Base-by-base conservation (phyloP, 2,113 vertebrate genomes). In the Anhinga anhinga region DNA sequence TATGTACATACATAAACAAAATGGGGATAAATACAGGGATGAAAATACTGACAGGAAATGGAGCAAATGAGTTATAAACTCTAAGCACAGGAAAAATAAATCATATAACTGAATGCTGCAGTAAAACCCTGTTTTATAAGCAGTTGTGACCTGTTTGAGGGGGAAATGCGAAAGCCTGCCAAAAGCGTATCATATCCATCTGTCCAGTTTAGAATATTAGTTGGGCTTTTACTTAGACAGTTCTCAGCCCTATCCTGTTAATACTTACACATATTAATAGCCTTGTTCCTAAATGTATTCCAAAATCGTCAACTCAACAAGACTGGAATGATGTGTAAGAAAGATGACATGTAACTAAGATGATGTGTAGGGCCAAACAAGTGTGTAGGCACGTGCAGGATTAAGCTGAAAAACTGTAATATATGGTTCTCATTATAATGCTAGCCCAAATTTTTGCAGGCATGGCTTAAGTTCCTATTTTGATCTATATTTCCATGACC, bases 81-180 rank as follows among this genome's bases (percentile, higher is more conserved):
- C 49, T 53, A 84, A 74, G 77, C 44, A 61, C 1, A 82, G 55
- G 76, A 56, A 95, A 95, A 97, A 94, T 74, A 95, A 84, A 93
- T 95, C 34, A 53, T 82, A 8, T 65, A 88, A 90, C 72, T 44
- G 66, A 82, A 76, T 50, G 53, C 25, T 86, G 49, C 58, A 90
- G 52, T 91, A 90, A 95, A 90, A 20, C 10, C 21, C 66, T 88
- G 30, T 93, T 97, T 93, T 93, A 93, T 90, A 93, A 93, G 88
- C 88, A 91, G 23, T 92, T 89, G 65, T 94, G 91, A 96, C 83
- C 95, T 91, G 86, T 85, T 94, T 82, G 56, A 85, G 67, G 17
- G 66, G 77, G 40, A 93, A 93, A 88, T 21, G 32, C 2, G 12
- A 49, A 95, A 93, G 78, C 65, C 73, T 97, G 96, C 93, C 97